These are phyloP conservation scores for Corapipo altera DNA, from an alignment of 2,113 vertebrate genomes.

Conservation along the genomic window DNA sequence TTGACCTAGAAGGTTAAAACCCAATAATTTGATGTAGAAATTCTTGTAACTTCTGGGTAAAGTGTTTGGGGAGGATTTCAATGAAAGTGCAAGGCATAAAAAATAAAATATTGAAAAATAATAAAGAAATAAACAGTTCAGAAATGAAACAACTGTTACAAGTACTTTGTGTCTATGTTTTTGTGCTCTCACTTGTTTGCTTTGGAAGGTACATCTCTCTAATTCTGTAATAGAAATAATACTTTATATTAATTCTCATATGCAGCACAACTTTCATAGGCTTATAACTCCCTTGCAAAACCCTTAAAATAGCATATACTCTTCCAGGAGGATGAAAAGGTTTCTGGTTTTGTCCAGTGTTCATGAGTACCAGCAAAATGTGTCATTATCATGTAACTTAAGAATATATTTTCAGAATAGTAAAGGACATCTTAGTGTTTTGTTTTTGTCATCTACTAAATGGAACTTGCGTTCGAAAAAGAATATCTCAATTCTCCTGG, in stretches of 20 bases:
- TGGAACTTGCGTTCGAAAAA: neutral
- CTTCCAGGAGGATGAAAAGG: neutral
- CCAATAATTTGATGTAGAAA: neutral
- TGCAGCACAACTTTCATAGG: neutral
- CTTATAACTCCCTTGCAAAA: neutral
- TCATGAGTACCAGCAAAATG: neutral
- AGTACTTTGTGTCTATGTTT: neutral
- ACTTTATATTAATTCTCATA: neutral
- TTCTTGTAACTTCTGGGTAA: neutral
- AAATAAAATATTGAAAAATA: neutral
- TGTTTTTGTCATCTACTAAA: neutral
- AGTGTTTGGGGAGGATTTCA: neutral
- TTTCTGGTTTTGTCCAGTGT: neutral
- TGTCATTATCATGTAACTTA: neutral
- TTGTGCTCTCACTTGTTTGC: neutral
- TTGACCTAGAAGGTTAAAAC: neutral
- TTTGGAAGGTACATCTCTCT: neutral
- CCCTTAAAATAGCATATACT: accelerated
- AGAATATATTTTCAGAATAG: neutral
- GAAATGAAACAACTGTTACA: neutral
- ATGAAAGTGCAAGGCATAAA: neutral
- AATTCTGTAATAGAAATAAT: neutral
- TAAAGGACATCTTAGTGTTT: neutral
- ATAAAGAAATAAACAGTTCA: no score
- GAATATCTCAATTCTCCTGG: accelerated